Percentiles rank a stretch among this genome's conserved stretches.
Conservation (phyloP, 2,888 invertebrate genomes). For the Drosophila helvetica region DNA sequence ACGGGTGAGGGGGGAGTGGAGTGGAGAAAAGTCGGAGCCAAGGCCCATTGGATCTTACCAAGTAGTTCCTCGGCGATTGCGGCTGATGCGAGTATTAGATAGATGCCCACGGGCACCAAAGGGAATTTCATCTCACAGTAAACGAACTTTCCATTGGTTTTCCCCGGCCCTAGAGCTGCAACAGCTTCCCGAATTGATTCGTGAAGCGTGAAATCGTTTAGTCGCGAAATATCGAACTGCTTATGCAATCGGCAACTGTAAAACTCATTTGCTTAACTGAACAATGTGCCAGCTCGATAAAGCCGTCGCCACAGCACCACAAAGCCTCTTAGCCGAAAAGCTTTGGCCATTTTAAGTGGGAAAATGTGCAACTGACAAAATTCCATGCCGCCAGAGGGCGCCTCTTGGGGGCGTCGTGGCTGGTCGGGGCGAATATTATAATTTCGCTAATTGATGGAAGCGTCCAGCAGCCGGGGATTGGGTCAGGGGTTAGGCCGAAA, state of each 20-base stretch:
- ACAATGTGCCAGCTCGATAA: slow-evolving; percentile 14
- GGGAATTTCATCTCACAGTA: not conserved
- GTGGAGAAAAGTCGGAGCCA: too few species aligned
- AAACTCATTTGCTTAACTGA: slow-evolving; percentile 5
- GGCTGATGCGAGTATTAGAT: not conserved
- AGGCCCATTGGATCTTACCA: not conserved
- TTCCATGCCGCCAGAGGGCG: slow-evolving; percentile 14
- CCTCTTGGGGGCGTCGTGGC: not conserved
- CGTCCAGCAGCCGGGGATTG: not conserved
- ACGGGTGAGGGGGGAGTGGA: not conserved
- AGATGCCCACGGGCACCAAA: not conserved
- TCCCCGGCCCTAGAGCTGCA: too few species aligned
- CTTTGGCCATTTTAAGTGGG: slow-evolving; percentile 35
- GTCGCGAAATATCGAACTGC: not conserved
- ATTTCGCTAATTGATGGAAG: slow-evolving; percentile 43
- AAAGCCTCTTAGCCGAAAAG: slow-evolving; percentile 37
- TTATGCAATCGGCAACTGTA: not conserved
- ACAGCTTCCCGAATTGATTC: slow-evolving; percentile 16
- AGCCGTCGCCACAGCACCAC: slow-evolving; percentile 30
- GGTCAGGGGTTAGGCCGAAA: not conserved
- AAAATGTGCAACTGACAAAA: slow-evolving; percentile 36
- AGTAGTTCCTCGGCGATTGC: not conserved
- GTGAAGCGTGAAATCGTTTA: not conserved
- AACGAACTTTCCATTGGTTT: too few species aligned
- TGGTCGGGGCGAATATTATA: slow-evolving; percentile 32